These are phyloP conservation scores for Desmodus rotundus DNA, from an alignment of 2,113 vertebrate species.

Conservation along the genomic window DNA sequence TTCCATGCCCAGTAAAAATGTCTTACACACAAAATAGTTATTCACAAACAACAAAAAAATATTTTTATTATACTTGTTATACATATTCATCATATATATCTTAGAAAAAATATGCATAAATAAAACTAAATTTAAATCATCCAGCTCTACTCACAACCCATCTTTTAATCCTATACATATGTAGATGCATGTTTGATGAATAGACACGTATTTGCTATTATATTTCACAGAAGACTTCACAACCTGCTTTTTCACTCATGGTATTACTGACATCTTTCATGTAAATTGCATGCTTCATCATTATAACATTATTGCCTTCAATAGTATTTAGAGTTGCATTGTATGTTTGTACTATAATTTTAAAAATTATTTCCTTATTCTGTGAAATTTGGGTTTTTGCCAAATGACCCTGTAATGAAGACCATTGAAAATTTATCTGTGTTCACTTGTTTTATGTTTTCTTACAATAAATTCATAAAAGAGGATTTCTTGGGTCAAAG, in stretches of 20 bases:
- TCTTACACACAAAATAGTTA: neutral
- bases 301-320: neutral
- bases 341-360: neutral
- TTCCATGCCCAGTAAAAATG: neutral
- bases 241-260: neutral
- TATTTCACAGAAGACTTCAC: neutral
- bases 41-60: neutral
- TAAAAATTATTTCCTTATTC: neutral
- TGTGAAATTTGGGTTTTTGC: neutral
- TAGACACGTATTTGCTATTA: neutral
- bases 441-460: neutral
- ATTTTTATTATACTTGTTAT: neutral
- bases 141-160: neutral
- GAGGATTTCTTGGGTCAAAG: neutral
- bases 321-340: neutral
- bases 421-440: neutral
- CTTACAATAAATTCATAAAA: neutral
- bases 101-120: neutral
- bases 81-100: neutral
- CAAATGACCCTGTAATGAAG: neutral
- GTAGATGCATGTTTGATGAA: neutral
- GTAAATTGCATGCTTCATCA: neutral
- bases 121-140: neutral
- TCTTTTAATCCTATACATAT: neutral
- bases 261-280: neutral